These are phyloP conservation scores for Spodoptera frugiperda DNA, from an alignment of 1,140 invertebrate genomes.

Conservation along the genomic window DNA sequence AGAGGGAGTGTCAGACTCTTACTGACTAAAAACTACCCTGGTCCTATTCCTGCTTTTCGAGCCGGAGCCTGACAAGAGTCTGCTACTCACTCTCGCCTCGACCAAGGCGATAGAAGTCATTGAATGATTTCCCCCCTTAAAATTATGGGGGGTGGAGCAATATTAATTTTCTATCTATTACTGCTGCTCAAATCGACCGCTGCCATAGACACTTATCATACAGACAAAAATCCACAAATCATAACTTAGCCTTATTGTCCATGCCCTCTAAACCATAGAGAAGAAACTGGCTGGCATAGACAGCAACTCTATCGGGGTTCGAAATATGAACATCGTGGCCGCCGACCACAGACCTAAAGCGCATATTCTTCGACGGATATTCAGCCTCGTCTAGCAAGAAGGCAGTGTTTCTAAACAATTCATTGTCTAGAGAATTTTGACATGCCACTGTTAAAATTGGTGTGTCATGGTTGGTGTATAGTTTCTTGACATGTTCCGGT, in stretches of 20 bases:
- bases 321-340: conserved; percentile 67
- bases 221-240: conserved; percentile 30
- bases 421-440: conserved; percentile 47
- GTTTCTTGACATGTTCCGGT: conserved; percentile 51
- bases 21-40: no score
- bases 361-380: conserved; percentile 56
- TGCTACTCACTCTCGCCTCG: no score
- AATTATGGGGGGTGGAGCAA: no score
- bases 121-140: no score
- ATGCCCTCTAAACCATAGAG: conserved; percentile 62
- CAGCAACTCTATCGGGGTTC: conserved; percentile 60
- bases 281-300: conserved; percentile 62
- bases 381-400: conserved; percentile 64
- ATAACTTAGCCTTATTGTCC: conserved; percentile 67
- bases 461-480: conserved; percentile 53
- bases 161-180: no score
- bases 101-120: no score
- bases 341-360: conserved; percentile 56
- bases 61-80: no score
- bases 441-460: conserved; percentile 58
- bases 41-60: no score
- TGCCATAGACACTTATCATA: background rate
- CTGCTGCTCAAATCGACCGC: no score
- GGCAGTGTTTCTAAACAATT: conserved; percentile 44
- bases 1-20: no score